These are phyloP conservation scores for Hirtodrosophila trivittata DNA, from an alignment of 2,888 invertebrate genomes.

Conservation along the genomic window DNA sequence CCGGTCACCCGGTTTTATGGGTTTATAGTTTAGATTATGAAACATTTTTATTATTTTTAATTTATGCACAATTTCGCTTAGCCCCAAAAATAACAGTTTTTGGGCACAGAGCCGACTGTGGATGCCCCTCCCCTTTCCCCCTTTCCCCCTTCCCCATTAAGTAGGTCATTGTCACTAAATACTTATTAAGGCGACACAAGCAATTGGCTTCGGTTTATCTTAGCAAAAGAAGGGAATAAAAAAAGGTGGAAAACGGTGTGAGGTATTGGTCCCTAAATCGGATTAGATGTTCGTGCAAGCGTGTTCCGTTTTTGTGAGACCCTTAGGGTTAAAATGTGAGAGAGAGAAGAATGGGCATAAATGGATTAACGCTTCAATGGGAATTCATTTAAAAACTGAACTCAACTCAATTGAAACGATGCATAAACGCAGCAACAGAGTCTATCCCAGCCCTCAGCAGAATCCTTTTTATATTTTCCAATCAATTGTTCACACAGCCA, in stretches of 20 bases:
- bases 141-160: too few species aligned
- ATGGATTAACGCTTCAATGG: slow-evolving; percentile 79
- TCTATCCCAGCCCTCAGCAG: slow-evolving; percentile 13
- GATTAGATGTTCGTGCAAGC: slow-evolving; percentile 68
- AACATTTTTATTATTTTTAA: slow-evolving; percentile 50
- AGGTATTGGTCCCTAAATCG: slow-evolving; percentile 54
- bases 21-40: slow-evolving; percentile 65
- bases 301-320: slow-evolving; percentile 40
- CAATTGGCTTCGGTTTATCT: slow-evolving; percentile 55
- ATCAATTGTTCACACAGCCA: slow-evolving; percentile 72
- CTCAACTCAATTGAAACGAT: slow-evolving; percentile 17
- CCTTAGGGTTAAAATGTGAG: slow-evolving; percentile 29
- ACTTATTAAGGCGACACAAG: slow-evolving; percentile 55
- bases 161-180: slow-evolving; percentile 72
- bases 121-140: too few species aligned
- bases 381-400: slow-evolving; percentile 65
- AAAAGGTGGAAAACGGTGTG: slow-evolving; percentile 6
- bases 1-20: slow-evolving; percentile 56
- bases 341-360: slow-evolving; percentile 45
- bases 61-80: slow-evolving; percentile 70
- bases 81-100: slow-evolving; percentile 15
- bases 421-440: slow-evolving; percentile 29
- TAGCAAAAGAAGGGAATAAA: neutral
- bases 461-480: slow-evolving; percentile 65
- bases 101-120: neutral